Evolutionary conservation across 2,113 vertebrate genomes (phyloP).

Genomic region (Phylloscopus trochiloides): DNA sequence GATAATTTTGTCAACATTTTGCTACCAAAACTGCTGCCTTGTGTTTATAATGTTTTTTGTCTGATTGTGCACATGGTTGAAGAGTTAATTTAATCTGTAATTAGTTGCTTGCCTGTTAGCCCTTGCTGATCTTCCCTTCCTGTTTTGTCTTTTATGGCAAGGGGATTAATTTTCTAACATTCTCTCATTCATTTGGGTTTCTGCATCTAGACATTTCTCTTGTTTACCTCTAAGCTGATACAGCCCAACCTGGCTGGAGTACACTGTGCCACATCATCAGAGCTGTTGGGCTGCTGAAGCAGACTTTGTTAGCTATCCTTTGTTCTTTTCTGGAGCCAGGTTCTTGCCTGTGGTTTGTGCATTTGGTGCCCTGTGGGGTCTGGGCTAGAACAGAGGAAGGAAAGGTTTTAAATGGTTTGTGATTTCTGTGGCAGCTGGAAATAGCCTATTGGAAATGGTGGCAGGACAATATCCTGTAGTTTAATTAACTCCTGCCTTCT

Average conservation of each 20-base stretch:
- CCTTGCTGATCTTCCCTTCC: neutral
- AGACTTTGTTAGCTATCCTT: neutral
- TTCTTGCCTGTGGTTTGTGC: neutral
- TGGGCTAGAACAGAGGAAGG: neutral
- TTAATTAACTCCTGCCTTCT: neutral
- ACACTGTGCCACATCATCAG: neutral
- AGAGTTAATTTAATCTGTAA: neutral
- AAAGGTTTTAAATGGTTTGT: neutral
- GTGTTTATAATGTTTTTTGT: neutral
- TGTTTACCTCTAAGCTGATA: neutral
- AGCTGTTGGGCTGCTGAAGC: neutral
- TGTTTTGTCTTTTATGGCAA: neutral
- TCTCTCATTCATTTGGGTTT: neutral
- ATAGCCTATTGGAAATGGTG: neutral
- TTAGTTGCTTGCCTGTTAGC: neutral
- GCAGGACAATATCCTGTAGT: neutral
- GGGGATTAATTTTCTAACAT: neutral
- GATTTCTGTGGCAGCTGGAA: neutral
- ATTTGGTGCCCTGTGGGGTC: neutral
- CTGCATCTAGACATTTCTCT: neutral
- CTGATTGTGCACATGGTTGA: neutral
- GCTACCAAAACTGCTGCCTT: neutral
- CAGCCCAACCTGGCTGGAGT: neutral
- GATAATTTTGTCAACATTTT: neutral
- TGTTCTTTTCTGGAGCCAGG: neutral